Conservation (phyloP, 2,888 invertebrate species). For the Agrenia bidenticulata region DNA sequence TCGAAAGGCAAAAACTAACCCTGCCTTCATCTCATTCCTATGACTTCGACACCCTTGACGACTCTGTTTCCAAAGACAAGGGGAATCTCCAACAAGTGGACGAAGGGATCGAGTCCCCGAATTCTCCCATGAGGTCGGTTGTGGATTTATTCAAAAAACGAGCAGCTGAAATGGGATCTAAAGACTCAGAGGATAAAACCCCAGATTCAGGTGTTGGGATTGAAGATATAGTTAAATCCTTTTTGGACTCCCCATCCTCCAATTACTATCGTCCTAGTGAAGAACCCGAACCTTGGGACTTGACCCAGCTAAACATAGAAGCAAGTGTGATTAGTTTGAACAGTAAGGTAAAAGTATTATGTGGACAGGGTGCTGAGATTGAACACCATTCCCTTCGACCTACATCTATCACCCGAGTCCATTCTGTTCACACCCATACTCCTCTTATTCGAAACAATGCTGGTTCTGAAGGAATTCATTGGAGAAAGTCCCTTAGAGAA, state of each 20-base stretch:
- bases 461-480: constrained; percentile 17
- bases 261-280: constrained; percentile 77
- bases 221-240: constrained; percentile 54
- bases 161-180: constrained; percentile 28
- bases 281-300: constrained; percentile 81
- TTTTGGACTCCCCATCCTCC: constrained; percentile 67
- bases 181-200: constrained; percentile 45
- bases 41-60: constrained; percentile 29
- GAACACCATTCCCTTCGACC: constrained; percentile 38
- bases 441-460: neutral
- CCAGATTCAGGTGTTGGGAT: constrained; percentile 50
- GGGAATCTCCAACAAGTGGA: constrained; percentile 26
- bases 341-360: constrained; percentile 77
- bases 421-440: constrained; percentile 23
- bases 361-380: constrained; percentile 65
- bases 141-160: constrained; percentile 44
- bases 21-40: constrained; percentile 45
- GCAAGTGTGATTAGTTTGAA: constrained; percentile 83
- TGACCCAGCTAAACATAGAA: constrained; percentile 81
- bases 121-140: constrained; percentile 49
- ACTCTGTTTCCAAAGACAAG: neutral
- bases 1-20: constrained; percentile 72
- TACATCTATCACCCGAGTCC: constrained; percentile 27
- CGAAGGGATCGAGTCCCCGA: constrained; percentile 52
- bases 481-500: constrained; percentile 42